Evolutionary conservation across 2,797 vertebrate species (phyloP).

Genomic region (Neomorphus geoffroyi): DNA sequence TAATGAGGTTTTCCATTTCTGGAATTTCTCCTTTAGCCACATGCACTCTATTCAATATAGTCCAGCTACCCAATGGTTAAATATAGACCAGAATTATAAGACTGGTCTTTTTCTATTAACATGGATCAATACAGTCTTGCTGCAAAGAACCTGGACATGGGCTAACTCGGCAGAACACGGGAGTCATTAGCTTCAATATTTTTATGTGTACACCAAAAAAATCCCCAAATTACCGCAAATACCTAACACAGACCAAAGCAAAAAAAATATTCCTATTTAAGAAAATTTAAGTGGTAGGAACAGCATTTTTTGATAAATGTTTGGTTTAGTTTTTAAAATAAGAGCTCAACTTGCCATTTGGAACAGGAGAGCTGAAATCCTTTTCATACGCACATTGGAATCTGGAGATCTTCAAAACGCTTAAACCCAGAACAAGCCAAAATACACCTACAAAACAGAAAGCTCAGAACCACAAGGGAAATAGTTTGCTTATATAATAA

Average conservation of each 20-base stretch:
- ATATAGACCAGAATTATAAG: not conserved
- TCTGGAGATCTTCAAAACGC: not conserved
- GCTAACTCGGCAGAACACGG: not conserved
- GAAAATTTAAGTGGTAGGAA: not conserved
- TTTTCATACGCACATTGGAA: constrained; percentile 13
- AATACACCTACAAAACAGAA: constrained; percentile 6
- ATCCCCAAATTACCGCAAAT: not conserved
- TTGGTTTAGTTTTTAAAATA: not conserved
- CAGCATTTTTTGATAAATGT: not conserved
- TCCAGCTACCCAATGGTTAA: too few species aligned
- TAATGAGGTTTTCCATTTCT: not conserved
- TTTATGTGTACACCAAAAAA: not conserved
- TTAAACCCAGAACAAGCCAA: constrained; percentile 19
- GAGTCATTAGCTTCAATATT: not conserved
- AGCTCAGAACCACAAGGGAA: not conserved
- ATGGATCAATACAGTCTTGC: not conserved
- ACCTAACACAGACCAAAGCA: not conserved
- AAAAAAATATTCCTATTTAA: not conserved
- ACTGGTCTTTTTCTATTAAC: not conserved
- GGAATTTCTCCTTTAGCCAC: not conserved
- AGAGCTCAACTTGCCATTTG: constrained; percentile 55
- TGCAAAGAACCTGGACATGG: not conserved
- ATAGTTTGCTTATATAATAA: not conserved
- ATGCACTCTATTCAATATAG: not conserved
- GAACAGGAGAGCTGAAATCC: constrained; percentile 65